phyloP scores from a whole-genome alignment of 1,140 invertebrate genomes.

The Carcinoscorpius rotundicauda region DNA sequence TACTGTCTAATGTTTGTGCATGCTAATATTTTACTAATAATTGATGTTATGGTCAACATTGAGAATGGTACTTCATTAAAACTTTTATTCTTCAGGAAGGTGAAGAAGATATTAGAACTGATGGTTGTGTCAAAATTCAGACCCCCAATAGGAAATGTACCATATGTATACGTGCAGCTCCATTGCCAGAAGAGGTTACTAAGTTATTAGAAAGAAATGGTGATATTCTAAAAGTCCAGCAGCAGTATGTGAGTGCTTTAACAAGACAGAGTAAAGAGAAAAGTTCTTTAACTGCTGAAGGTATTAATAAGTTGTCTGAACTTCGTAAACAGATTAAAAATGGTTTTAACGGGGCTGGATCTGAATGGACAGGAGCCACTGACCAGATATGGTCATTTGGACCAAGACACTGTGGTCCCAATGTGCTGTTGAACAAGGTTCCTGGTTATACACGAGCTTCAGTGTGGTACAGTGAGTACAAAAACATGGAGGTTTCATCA shows the following conservation, averaged over 20 bases:
- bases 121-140: slow-evolving; percentile 43
- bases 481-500: slow-evolving; percentile 12
- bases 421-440: slow-evolving; percentile 69
- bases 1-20: too few relatives aligned
- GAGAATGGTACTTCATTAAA: too few relatives aligned
- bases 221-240: slow-evolving; percentile 44
- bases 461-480: slow-evolving; percentile 11
- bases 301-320: slow-evolving; percentile 46
- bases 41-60: too few relatives aligned
- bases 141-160: slow-evolving; percentile 57
- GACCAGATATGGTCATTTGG: slow-evolving; percentile 82
- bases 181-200: slow-evolving; percentile 60
- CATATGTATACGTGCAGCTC: slow-evolving; percentile 62
- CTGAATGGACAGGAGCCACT: slow-evolving; percentile 42
- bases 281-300: slow-evolving; percentile 29
- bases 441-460: slow-evolving; percentile 19
- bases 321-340: slow-evolving; percentile 42
- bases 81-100: neutral
- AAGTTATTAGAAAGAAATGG: slow-evolving; percentile 50
- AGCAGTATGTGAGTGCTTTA: slow-evolving; percentile 31
- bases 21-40: too few relatives aligned
- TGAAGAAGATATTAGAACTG: slow-evolving; percentile 1
- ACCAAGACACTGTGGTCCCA: slow-evolving; percentile 74
- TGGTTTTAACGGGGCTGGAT: neutral
- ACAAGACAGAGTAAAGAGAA: neutral